Conservation (phyloP, 2,797 vertebrate species). For the Onychomys torridus region DNA sequence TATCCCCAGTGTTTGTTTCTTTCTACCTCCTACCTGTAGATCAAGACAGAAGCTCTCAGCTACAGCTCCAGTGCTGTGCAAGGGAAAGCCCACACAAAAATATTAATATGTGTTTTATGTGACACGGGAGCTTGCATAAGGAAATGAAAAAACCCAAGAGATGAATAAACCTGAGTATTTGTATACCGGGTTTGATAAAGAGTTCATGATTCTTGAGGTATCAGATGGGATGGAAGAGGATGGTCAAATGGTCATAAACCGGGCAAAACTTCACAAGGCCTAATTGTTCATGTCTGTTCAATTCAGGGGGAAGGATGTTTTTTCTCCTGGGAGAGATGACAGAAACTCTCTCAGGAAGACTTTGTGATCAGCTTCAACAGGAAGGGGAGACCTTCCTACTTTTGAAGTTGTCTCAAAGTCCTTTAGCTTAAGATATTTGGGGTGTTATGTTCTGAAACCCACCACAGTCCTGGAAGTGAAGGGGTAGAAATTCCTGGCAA, state of each 20-base stretch:
- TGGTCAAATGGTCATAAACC: not conserved
- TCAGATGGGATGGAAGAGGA: not conserved
- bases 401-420: not conserved
- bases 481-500: not conserved
- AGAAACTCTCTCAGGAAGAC: not conserved
- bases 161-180: not conserved
- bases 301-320: not conserved
- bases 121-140: not conserved
- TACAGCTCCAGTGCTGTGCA: not conserved
- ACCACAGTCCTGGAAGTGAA: not conserved
- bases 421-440: not conserved
- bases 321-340: not conserved
- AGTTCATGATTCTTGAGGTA: not conserved
- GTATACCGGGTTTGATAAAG: not conserved
- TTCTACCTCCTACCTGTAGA: not conserved
- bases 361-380: not conserved
- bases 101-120: not conserved
- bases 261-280: not conserved
- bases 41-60: not conserved
- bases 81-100: not conserved
- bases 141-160: not conserved
- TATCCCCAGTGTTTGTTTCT: not conserved
- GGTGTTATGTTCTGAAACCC: not conserved
- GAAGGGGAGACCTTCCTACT: not conserved
- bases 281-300: not conserved